phyloP scores from a whole-genome alignment of 2,113 vertebrate genomes.

The Telmatochromis bifrenatus region DNA sequence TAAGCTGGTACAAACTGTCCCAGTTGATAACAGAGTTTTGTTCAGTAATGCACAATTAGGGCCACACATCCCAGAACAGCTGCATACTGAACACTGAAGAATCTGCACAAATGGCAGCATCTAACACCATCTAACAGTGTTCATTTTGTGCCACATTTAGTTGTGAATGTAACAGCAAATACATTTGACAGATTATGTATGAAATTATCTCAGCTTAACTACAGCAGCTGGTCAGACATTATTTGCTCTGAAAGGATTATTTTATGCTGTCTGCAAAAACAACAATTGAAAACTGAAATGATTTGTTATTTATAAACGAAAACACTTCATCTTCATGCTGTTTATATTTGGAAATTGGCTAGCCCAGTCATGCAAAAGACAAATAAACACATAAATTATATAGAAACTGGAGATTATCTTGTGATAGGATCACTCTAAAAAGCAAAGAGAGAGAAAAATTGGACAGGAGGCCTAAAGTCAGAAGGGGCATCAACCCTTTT shows the following conservation, averaged over 20 bases:
- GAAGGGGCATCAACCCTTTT: background rate
- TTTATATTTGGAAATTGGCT: background rate
- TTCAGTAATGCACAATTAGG: background rate
- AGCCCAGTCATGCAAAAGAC: background rate
- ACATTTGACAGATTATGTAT: background rate
- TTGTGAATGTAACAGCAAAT: background rate
- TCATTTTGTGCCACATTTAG: background rate
- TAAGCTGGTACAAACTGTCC: background rate
- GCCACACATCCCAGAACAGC: background rate
- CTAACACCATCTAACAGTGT: background rate
- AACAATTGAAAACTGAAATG: background rate
- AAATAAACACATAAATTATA: background rate
- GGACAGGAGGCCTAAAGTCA: background rate
- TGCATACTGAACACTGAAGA: background rate
- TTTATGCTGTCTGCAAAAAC: background rate
- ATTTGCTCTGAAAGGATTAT: background rate
- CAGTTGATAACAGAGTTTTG: background rate
- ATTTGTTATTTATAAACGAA: background rate
- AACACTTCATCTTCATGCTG: background rate
- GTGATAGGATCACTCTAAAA: background rate
- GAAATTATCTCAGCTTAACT: background rate
- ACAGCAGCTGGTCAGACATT: background rate
- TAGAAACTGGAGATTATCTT: background rate
- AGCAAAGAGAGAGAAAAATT: background rate
- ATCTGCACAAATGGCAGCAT: background rate